These are phyloP conservation scores for Oncorhynchus mykiss DNA, from an alignment of 2,113 vertebrate genomes.

Conservation along the genomic window DNA sequence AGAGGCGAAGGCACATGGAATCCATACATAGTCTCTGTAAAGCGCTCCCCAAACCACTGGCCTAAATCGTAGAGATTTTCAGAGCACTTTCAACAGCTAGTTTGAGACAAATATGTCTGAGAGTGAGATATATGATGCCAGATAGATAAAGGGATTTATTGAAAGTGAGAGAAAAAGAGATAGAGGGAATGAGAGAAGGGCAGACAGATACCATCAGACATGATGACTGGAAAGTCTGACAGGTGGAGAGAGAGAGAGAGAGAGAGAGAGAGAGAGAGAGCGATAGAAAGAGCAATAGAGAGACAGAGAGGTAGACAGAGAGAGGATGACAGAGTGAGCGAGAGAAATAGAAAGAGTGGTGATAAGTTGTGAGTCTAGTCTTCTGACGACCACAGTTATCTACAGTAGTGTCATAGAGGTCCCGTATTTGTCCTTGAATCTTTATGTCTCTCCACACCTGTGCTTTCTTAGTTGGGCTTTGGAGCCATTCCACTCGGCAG, in stretches of 20 bases:
- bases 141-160: not conserved
- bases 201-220: slow-evolving; percentile 25
- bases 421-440: slow-evolving; percentile 1
- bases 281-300: too few relatives aligned
- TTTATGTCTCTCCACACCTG: slow-evolving; percentile 1
- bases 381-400: not conserved
- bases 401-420: not conserved
- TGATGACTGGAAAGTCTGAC: not conserved
- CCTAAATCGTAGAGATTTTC: not conserved
- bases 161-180: slow-evolving; percentile 19
- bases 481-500: slow-evolving; percentile 20
- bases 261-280: not conserved
- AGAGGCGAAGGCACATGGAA: not conserved
- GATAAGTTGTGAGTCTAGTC: not conserved
- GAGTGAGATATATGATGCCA: not conserved
- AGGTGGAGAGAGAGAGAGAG: not conserved
- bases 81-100: not conserved
- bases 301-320: not conserved
- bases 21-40: not conserved
- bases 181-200: not conserved
- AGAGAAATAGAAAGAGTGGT: not conserved
- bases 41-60: not conserved
- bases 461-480: not conserved
- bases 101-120: not conserved
- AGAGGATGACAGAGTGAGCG: not conserved